phyloP scores from a whole-genome alignment of 1,140 invertebrate species.

The Capitella teleta region DNA sequence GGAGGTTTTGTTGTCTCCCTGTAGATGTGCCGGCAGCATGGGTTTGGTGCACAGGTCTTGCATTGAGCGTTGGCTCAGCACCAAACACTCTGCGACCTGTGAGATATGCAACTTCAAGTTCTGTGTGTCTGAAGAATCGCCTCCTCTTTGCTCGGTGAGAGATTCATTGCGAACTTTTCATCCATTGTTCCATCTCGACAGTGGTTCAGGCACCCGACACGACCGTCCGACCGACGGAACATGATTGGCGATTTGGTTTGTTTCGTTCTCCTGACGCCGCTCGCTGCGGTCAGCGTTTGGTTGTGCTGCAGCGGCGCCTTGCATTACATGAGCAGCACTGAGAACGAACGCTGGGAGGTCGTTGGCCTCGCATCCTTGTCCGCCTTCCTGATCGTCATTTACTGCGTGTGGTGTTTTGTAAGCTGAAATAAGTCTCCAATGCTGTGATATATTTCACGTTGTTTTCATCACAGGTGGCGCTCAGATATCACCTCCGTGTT shows the following conservation, averaged over 20 bases:
- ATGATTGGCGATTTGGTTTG: constrained; percentile 44
- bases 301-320: constrained; percentile 45
- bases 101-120: constrained; percentile 50
- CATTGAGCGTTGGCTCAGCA: constrained; percentile 55
- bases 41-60: constrained; percentile 55
- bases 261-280: constrained; percentile 46
- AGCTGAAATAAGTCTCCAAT: no score
- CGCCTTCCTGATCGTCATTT: constrained; percentile 23
- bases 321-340: constrained; percentile 10
- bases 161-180: background rate
- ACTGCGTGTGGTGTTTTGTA: constrained; percentile 21
- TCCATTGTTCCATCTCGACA: constrained; percentile 10
- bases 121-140: background rate
- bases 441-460: no score
- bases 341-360: constrained; percentile 40
- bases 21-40: constrained; percentile 55
- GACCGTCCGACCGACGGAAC: constrained; percentile 35
- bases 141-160: background rate
- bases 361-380: constrained; percentile 36
- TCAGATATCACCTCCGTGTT: no score
- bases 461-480: no score
- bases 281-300: constrained; percentile 45
- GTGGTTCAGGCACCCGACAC: constrained; percentile 41
- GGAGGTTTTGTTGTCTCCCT: constrained; percentile 49
- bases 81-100: constrained; percentile 47